phyloP scores from a whole-genome alignment of 1,140 invertebrate species.

The Akabosia matsudoensis region DNA sequence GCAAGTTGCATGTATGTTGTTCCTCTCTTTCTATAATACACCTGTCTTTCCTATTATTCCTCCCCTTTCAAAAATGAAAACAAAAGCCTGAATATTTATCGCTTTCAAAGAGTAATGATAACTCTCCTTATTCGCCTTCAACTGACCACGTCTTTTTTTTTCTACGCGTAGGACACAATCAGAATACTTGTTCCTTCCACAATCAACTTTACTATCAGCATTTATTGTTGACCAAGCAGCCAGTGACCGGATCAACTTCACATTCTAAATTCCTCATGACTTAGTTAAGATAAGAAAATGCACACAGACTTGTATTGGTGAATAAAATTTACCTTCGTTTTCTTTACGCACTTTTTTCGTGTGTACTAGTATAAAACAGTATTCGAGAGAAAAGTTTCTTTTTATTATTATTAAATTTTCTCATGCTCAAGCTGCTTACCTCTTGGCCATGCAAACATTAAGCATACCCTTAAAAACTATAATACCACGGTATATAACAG shows the following conservation, averaged over 20 bases:
- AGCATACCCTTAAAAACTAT: too few relatives aligned
- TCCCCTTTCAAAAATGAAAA: background rate
- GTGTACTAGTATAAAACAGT: constrained; percentile 2
- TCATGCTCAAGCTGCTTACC: too few relatives aligned
- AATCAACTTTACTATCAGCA: background rate
- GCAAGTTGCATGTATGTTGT: background rate
- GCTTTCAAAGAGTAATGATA: background rate
- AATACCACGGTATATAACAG: too few relatives aligned
- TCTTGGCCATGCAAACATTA: too few relatives aligned
- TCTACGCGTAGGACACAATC: background rate
- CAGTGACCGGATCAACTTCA: background rate
- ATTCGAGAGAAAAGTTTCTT: background rate
- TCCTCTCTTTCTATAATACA: too few relatives aligned
- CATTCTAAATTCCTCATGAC: constrained; percentile 13
- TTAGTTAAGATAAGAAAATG: constrained; percentile 4
- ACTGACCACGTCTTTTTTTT: background rate
- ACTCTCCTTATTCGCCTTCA: too few relatives aligned
- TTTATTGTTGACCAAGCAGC: background rate
- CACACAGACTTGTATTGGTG: background rate
- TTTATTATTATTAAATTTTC: background rate
- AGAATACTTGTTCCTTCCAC: background rate
- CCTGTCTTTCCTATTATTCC: background rate
- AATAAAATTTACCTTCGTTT: background rate
- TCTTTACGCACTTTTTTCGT: constrained; percentile 19
- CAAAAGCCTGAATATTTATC: background rate